Evolutionary conservation across 2,888 invertebrate genomes (phyloP), one percentile per base, ranked within the genome.

Genomic region (Cerceris ruficornis): DNA sequence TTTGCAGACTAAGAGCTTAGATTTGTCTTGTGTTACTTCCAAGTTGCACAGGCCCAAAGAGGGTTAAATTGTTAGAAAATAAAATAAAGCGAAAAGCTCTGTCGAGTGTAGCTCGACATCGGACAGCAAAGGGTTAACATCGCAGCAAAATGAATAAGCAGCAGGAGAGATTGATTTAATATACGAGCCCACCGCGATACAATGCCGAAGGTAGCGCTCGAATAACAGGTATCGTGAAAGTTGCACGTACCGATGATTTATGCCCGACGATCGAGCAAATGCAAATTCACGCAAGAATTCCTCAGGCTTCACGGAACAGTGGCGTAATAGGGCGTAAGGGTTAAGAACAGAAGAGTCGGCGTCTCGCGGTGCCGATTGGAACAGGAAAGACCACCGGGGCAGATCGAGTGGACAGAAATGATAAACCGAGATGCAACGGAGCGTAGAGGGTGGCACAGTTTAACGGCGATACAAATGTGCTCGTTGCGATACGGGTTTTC

Each of bases 251-350:
- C 17, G 57, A 39, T 17, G 58, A 59, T 59, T 59, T 42, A 39
- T 14, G 41, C 9, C 13, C 6, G 58, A 9, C 58, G 41, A 42
- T n/a, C 41, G n/a, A 39, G 13, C 41, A 9, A 42, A 59, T 59
- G 58, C 42, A 42, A 59, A 59, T 42, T 59, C 41, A 41, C 41
- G 58, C 58, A 42, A 59, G n/a, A 41, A 59, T 42, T 42, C 58
- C 42, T 42, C 41, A 13, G 14, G 41, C 41, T 41, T 59, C 58
- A 41, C 58, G 58, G 58, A 59, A 59, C 41, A 14, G 41, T 59
- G 58, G 58, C 57, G 58, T 41, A 42, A 42, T 13, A 11, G 41
- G 58, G 42, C 42, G 58, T 42, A 59, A 59, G 41, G 15, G 58
- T 41, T 13, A 14, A 28, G 41, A 42, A 14, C 41, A 13, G 58